Evolutionary conservation across 2,797 vertebrate genomes (phyloP).

Genomic region (Novumbra hubbsi): DNA sequence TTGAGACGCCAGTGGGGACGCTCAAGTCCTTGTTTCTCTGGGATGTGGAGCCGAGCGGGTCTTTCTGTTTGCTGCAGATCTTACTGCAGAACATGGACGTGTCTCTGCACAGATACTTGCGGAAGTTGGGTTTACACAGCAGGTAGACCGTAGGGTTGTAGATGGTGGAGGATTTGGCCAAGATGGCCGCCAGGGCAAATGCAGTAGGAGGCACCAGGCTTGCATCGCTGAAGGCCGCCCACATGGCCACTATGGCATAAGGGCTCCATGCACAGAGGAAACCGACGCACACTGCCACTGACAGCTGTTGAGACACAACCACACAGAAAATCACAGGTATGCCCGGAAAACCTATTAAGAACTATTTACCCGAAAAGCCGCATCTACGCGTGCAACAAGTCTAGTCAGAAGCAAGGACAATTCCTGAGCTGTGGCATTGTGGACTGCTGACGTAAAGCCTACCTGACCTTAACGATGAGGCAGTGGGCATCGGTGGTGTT

Average conservation of each 20-base stretch:
- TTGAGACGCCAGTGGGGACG: conserved; percentile 60
- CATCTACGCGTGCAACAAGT: not conserved
- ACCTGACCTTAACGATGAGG: conserved; percentile 81
- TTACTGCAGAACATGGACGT: conserved; percentile 64
- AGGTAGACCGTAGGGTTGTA: conserved; percentile 85
- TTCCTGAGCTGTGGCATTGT: conserved; percentile 2
- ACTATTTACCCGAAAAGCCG: no score
- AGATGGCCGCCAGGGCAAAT: conserved; percentile 77
- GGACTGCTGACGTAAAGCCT: conserved; percentile 12
- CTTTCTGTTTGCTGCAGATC: conserved; percentile 60
- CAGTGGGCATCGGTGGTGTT: conserved; percentile 67
- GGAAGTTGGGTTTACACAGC: conserved; percentile 84
- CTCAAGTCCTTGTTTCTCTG: conserved; percentile 58
- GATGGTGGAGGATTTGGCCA: conserved; percentile 84
- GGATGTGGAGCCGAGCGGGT: conserved; percentile 37
- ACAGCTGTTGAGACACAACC: conserved; percentile 71
- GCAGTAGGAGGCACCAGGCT: conserved; percentile 68
- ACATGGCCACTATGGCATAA: conserved; percentile 78
- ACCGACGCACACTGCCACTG: conserved; percentile 81
- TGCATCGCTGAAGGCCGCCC: conserved; percentile 75
- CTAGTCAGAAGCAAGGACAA: conserved; percentile 16
- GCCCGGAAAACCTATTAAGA: no score
- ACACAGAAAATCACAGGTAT: not conserved
- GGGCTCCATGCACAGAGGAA: conserved; percentile 85
- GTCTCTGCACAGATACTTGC: conserved; percentile 74